Percentiles rank a stretch among this genome's conserved stretches.
Conservation (phyloP, 2,797 vertebrate genomes). For the Eupleurogrammus muticus region DNA sequence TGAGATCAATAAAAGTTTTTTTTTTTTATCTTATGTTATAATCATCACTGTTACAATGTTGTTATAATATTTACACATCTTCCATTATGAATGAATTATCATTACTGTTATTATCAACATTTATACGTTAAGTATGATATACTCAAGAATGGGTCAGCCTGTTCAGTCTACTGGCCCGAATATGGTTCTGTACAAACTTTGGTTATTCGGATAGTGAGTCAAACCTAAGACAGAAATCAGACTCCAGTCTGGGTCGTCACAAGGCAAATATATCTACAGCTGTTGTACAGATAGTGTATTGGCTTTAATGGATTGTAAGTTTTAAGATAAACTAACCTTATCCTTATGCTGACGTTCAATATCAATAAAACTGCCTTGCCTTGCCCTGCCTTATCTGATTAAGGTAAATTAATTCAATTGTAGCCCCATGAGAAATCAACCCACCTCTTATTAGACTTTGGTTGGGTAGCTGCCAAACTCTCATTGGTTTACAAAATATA, state of each 20-base stretch:
- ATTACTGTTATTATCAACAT: not conserved
- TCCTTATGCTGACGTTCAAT: no score
- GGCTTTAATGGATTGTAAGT: constrained; percentile 1
- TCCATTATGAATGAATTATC: not conserved
- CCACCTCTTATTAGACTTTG: not conserved
- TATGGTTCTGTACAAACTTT: not conserved
- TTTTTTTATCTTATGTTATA: no score
- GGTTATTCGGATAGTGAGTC: no score
- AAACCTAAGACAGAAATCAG: constrained; percentile 5
- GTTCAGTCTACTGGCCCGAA: not conserved
- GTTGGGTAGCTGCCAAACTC: not conserved
- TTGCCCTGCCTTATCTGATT: not conserved
- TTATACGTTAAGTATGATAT: not conserved
- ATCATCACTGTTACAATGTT: not conserved
- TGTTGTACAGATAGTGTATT: not conserved
- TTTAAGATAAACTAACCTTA: not conserved
- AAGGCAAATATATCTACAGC: constrained; percentile 8
- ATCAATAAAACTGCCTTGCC: no score
- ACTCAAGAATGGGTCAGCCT: not conserved
- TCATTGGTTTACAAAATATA: not conserved
- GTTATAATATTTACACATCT: not conserved
- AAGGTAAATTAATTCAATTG: constrained; percentile 9
- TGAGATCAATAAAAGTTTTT: no score
- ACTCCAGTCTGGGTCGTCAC: constrained; percentile 1
- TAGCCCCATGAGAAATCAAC: constrained; percentile 1